A percentile compares a stretch with the other conserved stretches of the same genome.
phyloP scores from a whole-genome alignment of 35 echinoderm and acorn worm species.

The Lytechinus variegatus region DNA sequence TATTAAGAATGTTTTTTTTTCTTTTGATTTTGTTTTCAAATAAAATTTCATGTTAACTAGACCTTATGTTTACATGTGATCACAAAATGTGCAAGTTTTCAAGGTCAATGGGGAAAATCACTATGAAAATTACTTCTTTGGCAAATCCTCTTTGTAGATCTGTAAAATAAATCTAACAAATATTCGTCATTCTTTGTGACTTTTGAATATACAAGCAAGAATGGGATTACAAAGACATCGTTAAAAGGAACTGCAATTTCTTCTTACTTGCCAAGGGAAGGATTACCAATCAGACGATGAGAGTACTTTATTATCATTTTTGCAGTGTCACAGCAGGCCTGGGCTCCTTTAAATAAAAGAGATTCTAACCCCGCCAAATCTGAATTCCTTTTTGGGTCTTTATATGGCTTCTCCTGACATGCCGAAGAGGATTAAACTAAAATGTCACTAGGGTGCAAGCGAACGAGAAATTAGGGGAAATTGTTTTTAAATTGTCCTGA shows the following conservation, averaged over 20 bases:
- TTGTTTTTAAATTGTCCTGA: constrained; percentile 40
- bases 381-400: constrained; percentile 10
- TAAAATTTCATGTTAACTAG: too few species aligned
- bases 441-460: constrained; percentile 32
- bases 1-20: too few species aligned
- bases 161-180: not conserved
- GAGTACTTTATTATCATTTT: not conserved
- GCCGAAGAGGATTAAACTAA: constrained; percentile 24
- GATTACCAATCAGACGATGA: not conserved
- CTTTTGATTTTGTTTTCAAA: too few species aligned
- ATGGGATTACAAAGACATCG: not conserved
- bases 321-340: not conserved
- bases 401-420: constrained; percentile 5
- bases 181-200: not conserved
- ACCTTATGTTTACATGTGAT: not conserved
- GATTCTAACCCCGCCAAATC: not conserved
- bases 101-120: not conserved
- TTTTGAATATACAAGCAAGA: not conserved
- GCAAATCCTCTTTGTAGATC: too few species aligned
- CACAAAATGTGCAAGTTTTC: not conserved
- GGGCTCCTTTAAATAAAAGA: not conserved
- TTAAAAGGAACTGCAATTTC: not conserved
- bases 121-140: too few species aligned
- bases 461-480: constrained; percentile 32
- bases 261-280: not conserved